Evolutionary conservation across 2,888 invertebrate genomes (phyloP).

Genomic region (Pardosa pseudoannulata): DNA sequence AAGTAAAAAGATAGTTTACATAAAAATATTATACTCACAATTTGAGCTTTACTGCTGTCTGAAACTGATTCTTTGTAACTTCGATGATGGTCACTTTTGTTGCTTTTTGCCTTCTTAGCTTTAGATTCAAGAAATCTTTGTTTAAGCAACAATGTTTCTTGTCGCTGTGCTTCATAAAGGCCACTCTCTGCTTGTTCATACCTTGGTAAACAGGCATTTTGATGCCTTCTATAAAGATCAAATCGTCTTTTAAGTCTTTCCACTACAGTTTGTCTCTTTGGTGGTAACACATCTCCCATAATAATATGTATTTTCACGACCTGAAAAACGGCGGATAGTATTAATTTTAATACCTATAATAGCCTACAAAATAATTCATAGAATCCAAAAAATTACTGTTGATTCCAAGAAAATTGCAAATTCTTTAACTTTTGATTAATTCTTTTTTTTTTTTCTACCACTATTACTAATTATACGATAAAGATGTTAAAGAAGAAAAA

Average conservation of each 20-base stretch:
- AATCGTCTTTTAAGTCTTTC: slow-evolving; percentile 89
- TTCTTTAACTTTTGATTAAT: too few species aligned
- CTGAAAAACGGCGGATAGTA: background rate
- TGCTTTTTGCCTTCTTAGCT: slow-evolving; percentile 89
- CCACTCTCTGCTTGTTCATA: slow-evolving; percentile 92
- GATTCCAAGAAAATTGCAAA: too few species aligned
- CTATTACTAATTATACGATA: too few species aligned
- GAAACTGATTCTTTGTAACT: slow-evolving; percentile 39
- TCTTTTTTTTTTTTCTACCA: too few species aligned
- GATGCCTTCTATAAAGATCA: slow-evolving; percentile 90
- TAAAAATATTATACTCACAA: slow-evolving; percentile 33
- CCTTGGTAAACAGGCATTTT: slow-evolving; percentile 89
- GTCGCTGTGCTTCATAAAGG: slow-evolving; percentile 91
- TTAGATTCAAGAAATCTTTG: slow-evolving; percentile 94
- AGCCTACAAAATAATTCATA: too few species aligned
- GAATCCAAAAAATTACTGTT: too few species aligned
- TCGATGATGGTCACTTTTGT: slow-evolving; percentile 76
- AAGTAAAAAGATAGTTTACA: too few species aligned
- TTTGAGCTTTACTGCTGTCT: slow-evolving; percentile 40
- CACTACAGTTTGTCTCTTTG: slow-evolving; percentile 83
- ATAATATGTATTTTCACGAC: slow-evolving; percentile 7
- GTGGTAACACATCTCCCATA: slow-evolving; percentile 79
- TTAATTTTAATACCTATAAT: too few species aligned
- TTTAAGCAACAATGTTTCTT: slow-evolving; percentile 91
- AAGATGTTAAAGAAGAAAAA: too few species aligned